phyloP scores from a whole-genome alignment of 1,140 invertebrate genomes.

The Platorchestia sp. region DNA sequence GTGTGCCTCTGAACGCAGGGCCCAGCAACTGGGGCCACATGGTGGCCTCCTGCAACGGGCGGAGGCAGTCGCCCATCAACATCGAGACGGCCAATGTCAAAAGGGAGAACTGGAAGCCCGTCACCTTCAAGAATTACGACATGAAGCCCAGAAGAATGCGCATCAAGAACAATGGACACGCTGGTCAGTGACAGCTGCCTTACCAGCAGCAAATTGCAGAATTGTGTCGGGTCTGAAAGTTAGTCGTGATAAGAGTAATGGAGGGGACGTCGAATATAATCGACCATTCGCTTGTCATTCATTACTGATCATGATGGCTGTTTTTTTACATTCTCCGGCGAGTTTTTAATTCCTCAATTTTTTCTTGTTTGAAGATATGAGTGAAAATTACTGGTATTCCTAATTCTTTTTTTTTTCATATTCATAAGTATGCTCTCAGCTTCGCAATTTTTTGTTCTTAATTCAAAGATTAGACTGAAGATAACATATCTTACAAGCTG shows the following conservation, averaged over 20 bases:
- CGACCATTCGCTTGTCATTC: too few relatives aligned
- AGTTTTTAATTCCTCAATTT: too few relatives aligned
- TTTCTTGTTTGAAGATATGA: too few relatives aligned
- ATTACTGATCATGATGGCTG: too few relatives aligned
- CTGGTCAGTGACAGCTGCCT: constrained; percentile 58
- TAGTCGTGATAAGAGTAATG: neutral
- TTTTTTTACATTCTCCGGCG: too few relatives aligned
- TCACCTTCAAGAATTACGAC: constrained; percentile 65
- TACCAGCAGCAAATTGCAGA: neutral
- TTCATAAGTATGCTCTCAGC: too few relatives aligned
- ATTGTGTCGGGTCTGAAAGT: neutral
- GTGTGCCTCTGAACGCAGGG: constrained; percentile 46
- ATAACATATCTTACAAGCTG: too few relatives aligned
- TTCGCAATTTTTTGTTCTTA: too few relatives aligned
- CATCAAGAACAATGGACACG: constrained; percentile 67
- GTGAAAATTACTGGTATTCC: too few relatives aligned
- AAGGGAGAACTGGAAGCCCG: constrained; percentile 63
- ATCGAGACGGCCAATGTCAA: constrained; percentile 66
- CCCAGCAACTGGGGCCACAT: constrained; percentile 63
- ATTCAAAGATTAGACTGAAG: too few relatives aligned
- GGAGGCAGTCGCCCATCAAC: constrained; percentile 66
- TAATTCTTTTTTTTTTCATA: too few relatives aligned
- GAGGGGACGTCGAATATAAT: neutral
- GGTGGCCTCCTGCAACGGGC: constrained; percentile 61
- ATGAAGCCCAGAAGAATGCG: constrained; percentile 63